Conservation (phyloP, 2,797 vertebrate genomes). For the Vultur gryphus region DNA sequence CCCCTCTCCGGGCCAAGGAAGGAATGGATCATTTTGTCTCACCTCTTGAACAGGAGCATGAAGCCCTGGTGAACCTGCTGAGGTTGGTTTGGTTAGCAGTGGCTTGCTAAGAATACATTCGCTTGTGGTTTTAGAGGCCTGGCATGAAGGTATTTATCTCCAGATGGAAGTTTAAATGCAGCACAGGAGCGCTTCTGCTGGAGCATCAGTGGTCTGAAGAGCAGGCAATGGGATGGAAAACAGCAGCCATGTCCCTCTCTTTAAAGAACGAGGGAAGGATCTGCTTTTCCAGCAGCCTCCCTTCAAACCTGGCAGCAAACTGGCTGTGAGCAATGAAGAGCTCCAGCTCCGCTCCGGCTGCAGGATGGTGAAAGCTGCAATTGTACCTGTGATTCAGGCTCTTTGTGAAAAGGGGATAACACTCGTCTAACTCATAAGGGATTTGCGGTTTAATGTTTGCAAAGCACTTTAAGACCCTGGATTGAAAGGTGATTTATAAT, state of each 20-base stretch:
- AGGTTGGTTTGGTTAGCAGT: not conserved
- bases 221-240: not conserved
- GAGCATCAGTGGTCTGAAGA: not conserved
- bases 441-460: constrained; percentile 54
- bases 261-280: not conserved
- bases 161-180: constrained; percentile 25
- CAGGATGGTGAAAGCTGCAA: not conserved
- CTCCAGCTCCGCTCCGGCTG: not conserved
- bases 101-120: not conserved
- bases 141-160: constrained; percentile 12
- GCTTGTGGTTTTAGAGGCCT: not conserved
- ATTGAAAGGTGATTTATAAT: constrained; percentile 47
- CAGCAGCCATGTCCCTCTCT: not conserved
- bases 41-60: not conserved
- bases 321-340: not conserved
- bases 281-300: not conserved
- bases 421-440: not conserved
- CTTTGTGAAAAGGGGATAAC: constrained; percentile 16
- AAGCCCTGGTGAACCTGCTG: not conserved
- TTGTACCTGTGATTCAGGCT: not conserved
- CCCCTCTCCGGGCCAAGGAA: not conserved
- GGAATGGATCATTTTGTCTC: not conserved
- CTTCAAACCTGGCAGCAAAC: not conserved
- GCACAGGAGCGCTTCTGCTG: not conserved
- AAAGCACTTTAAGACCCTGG: constrained; percentile 50